Percentiles rank a stretch among this genome's conserved stretches.
Evolutionary conservation across 2,888 invertebrate species (phyloP).

Genomic region (Papilio demoleus): DNA sequence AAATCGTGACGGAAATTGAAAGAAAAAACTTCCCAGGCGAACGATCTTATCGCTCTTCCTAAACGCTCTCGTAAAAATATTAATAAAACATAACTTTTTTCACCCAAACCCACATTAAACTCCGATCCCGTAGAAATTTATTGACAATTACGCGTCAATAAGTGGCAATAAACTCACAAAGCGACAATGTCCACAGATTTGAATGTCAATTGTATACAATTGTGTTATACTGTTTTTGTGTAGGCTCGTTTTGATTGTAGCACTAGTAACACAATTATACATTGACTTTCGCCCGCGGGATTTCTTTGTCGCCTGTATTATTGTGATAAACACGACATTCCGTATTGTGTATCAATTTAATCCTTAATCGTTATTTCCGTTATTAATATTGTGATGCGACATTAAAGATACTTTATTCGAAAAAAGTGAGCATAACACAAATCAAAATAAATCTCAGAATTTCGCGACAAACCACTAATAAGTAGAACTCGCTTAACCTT

Average conservation of each 20-base stretch:
- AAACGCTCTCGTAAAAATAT: slow-evolving; percentile 84
- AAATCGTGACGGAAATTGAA: slow-evolving; percentile 84
- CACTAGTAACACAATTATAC: slow-evolving; percentile 77
- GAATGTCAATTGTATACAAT: slow-evolving; percentile 83
- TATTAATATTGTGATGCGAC: slow-evolving; percentile 50
- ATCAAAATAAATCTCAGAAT: slow-evolving; percentile 69
- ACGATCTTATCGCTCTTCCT: slow-evolving; percentile 79
- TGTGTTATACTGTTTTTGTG: slow-evolving; percentile 81
- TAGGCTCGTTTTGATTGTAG: slow-evolving; percentile 80
- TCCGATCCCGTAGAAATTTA: slow-evolving; percentile 82
- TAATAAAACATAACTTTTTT: slow-evolving; percentile 84
- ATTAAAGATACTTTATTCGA: background rate
- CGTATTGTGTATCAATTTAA: slow-evolving; percentile 72
- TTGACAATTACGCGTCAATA: slow-evolving; percentile 83
- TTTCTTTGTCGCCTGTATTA: slow-evolving; percentile 74
- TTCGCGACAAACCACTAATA: slow-evolving; percentile 78
- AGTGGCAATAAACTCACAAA: slow-evolving; percentile 82
- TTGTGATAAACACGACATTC: slow-evolving; percentile 74
- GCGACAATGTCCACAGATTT: slow-evolving; percentile 81
- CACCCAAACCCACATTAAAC: slow-evolving; percentile 83
- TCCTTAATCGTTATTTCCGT: slow-evolving; percentile 64
- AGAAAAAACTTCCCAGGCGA: slow-evolving; percentile 81
- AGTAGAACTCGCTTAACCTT: slow-evolving; percentile 81
- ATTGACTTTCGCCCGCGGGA: slow-evolving; percentile 71
- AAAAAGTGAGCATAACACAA: slow-evolving; percentile 49